These are phyloP conservation scores for Porites evermanni DNA, from an alignment of 92 coral and sea anemone genomes.

Conservation along the genomic window DNA sequence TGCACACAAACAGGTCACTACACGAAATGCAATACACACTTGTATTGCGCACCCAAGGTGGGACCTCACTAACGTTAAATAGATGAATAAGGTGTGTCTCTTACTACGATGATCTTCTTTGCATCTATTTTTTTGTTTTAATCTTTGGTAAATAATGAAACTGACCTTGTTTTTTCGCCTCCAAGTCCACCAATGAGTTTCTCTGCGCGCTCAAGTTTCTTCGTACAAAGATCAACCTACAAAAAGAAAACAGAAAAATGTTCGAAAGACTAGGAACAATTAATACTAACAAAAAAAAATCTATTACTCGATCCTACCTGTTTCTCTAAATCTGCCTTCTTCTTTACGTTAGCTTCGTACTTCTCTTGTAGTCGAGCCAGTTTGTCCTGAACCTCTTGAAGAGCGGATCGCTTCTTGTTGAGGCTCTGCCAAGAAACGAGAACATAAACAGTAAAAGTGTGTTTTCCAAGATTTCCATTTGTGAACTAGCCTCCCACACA, in stretches of 20 bases:
- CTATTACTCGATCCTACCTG: constrained; percentile 65
- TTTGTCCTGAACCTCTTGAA: constrained; percentile 96
- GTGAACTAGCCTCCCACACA: too few species aligned
- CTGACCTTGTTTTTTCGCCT: constrained; percentile 93
- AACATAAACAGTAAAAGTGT: too few species aligned
- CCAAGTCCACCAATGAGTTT: constrained; percentile 98
- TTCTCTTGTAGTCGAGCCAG: constrained; percentile 97
- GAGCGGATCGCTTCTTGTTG: constrained; percentile 95
- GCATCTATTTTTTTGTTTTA: too few species aligned
- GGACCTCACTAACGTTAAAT: too few species aligned
- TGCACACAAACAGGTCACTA: too few species aligned
- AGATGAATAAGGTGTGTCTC: too few species aligned
- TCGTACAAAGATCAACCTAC: constrained; percentile 96
- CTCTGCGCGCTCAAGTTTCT: constrained; percentile 98
- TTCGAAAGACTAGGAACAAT: background rate
- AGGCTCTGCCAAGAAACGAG: constrained; percentile 63
- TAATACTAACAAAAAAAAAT: background rate
- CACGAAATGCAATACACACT: too few species aligned
- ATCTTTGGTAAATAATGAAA: background rate
- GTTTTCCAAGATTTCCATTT: too few species aligned
- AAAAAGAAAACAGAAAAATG: background rate
- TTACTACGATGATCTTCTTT: too few species aligned
- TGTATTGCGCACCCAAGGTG: background rate
- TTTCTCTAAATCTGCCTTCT: constrained; percentile 95
- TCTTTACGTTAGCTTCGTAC: constrained; percentile 97